A percentile compares a stretch with the other conserved stretches of the same genome.
Conservation (phyloP, 2,888 invertebrate genomes). For the Phymatocera aterrima region DNA sequence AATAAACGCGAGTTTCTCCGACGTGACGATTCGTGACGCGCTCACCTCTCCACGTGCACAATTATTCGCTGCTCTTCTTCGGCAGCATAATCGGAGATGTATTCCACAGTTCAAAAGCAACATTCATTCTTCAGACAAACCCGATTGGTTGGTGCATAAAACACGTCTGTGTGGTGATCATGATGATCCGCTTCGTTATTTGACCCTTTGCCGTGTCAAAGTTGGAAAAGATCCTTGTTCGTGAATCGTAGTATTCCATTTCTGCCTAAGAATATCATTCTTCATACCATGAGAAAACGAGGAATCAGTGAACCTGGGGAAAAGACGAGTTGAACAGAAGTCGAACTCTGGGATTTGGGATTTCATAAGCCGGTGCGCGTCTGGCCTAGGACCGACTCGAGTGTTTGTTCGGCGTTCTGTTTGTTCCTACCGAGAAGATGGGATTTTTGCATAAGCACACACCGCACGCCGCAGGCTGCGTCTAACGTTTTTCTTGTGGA, state of each 20-base stretch:
- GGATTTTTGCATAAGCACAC: conserved; percentile 48
- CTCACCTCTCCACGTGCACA: background rate
- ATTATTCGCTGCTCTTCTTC: background rate
- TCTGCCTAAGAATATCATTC: background rate
- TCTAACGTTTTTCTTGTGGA: conserved; percentile 17
- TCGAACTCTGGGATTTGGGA: background rate
- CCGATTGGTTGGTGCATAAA: background rate
- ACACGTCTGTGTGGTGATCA: background rate
- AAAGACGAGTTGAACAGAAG: conserved; percentile 5
- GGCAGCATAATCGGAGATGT: background rate
- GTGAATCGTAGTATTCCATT: background rate
- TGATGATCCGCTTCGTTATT: background rate
- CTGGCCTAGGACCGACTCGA: conserved; percentile 19
- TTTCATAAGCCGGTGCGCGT: conserved; percentile 2
- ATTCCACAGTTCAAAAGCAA: background rate
- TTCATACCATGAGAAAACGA: background rate
- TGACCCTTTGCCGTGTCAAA: background rate
- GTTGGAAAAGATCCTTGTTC: background rate
- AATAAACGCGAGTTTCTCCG: background rate
- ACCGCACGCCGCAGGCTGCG: background rate
- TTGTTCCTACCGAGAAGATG: conserved; percentile 30
- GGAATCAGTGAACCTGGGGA: background rate
- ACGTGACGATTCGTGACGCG: background rate
- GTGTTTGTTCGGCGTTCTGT: conserved; percentile 37
- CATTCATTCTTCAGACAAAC: background rate